Base-by-base conservation (phyloP, 2,113 vertebrate genomes). In the Eclectus roratus region DNA sequence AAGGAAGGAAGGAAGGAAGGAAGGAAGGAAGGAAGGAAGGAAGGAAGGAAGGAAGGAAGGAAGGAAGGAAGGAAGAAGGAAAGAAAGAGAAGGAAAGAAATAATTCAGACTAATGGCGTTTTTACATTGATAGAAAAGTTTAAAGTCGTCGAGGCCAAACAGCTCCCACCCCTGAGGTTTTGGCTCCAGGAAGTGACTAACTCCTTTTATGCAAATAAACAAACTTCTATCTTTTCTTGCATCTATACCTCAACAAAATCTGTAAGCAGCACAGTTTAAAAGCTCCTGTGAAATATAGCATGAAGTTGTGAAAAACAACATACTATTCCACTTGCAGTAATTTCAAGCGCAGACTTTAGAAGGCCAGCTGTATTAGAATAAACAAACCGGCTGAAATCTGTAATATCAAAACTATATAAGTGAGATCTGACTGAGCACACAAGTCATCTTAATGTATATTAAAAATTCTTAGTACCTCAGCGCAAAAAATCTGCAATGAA, bases 391-490 rank as follows among this genome's bases (percentile, higher is more conserved):
- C 27, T 63, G n/a, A 91, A 77, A 86, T 52, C 60, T 50, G 39
- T 61, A 92, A 69, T 80, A 94, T 56, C 55, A 78, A 93, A 90
- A 55, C 55, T 41, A 55, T 35, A 33, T 21, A 82, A 78, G 56
- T 85, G 78, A 71, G 60, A 76, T 91, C 83, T 81, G 39, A 88
- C 80, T 77, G 49, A 29, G 13, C 63, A 82, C 10, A 37, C 9
- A 56, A 37, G 35, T 72, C 47, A 4, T 74, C 81, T 52, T 52
- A 85, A 73, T 4, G 3, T 58, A 63, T 43, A 73, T 87, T 88
- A 93, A 96, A 95, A 91, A 83, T 95, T 91, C 69, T 89, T 91
- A 83, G 55, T 86, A 88, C n/a, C 39, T 53, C 50, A 64, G 76
- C 17, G 52, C 58, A 94, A 78, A 86, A 20, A 91, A 52, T 64